Percentiles rank a stretch among this genome's conserved stretches.
phyloP scores from a whole-genome alignment of 2,888 invertebrate species.

The Pteria penguin region DNA sequence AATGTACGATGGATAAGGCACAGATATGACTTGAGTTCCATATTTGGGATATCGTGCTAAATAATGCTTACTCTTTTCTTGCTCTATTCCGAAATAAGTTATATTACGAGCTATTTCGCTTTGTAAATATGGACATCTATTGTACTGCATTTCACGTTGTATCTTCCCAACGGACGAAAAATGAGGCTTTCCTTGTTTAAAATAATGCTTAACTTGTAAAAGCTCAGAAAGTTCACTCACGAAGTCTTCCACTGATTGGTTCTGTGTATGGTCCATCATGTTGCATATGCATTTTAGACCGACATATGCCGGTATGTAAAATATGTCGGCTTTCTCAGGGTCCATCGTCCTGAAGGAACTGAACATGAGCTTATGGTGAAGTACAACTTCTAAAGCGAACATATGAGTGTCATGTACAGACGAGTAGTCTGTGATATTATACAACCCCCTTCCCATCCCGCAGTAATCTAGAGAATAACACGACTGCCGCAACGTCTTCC shows the following conservation, averaged over 20 bases:
- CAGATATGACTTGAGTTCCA: conserved; percentile 54
- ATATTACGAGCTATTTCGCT: conserved; percentile 50
- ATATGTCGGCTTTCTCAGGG: conserved; percentile 53
- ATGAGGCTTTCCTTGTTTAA: conserved; percentile 58
- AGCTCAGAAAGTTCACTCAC: conserved; percentile 45
- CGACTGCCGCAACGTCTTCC: background rate
- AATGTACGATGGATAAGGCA: conserved; percentile 71
- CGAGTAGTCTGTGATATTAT: background rate
- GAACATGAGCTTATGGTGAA: conserved; percentile 57
- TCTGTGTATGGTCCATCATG: background rate
- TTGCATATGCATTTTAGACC: conserved; percentile 48
- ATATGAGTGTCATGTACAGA: conserved; percentile 43
- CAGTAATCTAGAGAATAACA: conserved; percentile 45
- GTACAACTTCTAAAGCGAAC: conserved; percentile 61
- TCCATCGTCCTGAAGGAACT: conserved; percentile 54
- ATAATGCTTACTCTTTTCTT: conserved; percentile 42
- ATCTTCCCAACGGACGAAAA: conserved; percentile 67
- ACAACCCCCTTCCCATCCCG: conserved; percentile 48
- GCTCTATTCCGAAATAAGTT: conserved; percentile 65
- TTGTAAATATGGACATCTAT: conserved; percentile 55
- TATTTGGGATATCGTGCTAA: conserved; percentile 1
- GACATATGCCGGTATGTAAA: conserved; percentile 62
- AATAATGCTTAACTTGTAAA: conserved; percentile 47
- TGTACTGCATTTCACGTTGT: conserved; percentile 58
- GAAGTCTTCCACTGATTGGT: background rate